Evolutionary conservation across 2,888 invertebrate genomes (phyloP).

Genomic region (Aricia artaxerxes): DNA sequence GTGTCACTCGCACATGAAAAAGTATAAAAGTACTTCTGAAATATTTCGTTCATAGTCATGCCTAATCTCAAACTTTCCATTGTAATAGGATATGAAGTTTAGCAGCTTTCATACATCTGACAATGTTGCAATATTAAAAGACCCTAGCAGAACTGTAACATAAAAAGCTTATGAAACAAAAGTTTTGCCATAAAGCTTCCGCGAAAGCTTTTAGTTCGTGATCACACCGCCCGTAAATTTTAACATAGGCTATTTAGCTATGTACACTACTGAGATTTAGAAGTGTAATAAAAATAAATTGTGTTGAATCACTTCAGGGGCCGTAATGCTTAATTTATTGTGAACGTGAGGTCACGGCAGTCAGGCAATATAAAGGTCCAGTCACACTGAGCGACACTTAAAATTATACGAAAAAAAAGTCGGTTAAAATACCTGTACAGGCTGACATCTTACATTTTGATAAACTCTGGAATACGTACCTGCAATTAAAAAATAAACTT

Average conservation of each 20-base stretch:
- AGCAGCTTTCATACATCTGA: background rate
- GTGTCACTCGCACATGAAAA: background rate
- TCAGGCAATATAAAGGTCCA: background rate
- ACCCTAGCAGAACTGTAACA: background rate
- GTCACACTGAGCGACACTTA: background rate
- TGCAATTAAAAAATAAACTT: no score
- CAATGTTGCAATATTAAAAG: background rate
- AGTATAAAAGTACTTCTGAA: background rate
- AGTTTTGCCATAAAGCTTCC: constrained; percentile 16
- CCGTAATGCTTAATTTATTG: constrained; percentile 36
- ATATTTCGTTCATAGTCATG: background rate
- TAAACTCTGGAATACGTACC: no score
- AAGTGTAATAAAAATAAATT: constrained; percentile 29
- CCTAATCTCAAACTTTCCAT: background rate
- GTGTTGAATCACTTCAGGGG: constrained; percentile 31
- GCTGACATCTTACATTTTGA: background rate
- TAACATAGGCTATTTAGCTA: constrained; percentile 28
- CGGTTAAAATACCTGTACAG: no score
- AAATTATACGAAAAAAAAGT: no score
- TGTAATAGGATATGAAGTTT: background rate
- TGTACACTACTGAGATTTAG: constrained; percentile 28
- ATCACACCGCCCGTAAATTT: constrained; percentile 15
- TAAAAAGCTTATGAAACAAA: constrained; percentile 23
- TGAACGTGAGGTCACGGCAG: constrained; percentile 35
- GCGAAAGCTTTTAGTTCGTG: constrained; percentile 26